These are phyloP conservation scores for Brevipalpus yothersi DNA, from an alignment of 1,140 invertebrate genomes.

Conservation along the genomic window DNA sequence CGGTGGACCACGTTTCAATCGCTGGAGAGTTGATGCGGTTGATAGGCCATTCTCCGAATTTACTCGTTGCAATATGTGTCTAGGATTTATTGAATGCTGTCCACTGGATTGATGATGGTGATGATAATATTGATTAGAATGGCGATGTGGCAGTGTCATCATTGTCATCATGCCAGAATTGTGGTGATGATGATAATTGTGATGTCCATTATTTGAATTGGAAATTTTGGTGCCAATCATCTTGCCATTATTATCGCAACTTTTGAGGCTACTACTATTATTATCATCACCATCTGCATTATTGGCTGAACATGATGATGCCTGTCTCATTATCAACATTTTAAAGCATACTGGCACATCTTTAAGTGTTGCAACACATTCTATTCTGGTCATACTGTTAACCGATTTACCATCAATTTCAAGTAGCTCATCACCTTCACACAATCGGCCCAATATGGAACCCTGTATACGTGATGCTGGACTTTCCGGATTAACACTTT, in stretches of 20 bases:
- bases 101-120: not conserved
- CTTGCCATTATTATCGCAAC: no score
- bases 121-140: not conserved
- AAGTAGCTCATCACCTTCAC: conserved; percentile 62
- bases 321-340: conserved; percentile 31
- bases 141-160: not conserved
- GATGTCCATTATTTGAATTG: not conserved
- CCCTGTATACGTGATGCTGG: conserved; percentile 50
- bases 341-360: conserved; percentile 53
- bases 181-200: not conserved
- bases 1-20: conserved; percentile 1
- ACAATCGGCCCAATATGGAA: conserved; percentile 20
- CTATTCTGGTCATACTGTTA: conserved; percentile 49
- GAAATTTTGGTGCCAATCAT: not conserved
- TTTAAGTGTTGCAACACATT: conserved; percentile 56
- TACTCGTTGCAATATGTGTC: not conserved
- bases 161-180: not conserved
- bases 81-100: not conserved
- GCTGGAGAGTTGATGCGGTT: not conserved
- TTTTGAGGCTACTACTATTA: no score
- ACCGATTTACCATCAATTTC: conserved; percentile 51
- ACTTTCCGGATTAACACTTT: conserved; percentile 62
- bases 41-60: not conserved
- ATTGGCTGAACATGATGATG: not conserved
- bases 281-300: not conserved